These are phyloP conservation scores for Seriola dumerili DNA, from an alignment of 2,113 vertebrate species.

Conservation along the genomic window DNA sequence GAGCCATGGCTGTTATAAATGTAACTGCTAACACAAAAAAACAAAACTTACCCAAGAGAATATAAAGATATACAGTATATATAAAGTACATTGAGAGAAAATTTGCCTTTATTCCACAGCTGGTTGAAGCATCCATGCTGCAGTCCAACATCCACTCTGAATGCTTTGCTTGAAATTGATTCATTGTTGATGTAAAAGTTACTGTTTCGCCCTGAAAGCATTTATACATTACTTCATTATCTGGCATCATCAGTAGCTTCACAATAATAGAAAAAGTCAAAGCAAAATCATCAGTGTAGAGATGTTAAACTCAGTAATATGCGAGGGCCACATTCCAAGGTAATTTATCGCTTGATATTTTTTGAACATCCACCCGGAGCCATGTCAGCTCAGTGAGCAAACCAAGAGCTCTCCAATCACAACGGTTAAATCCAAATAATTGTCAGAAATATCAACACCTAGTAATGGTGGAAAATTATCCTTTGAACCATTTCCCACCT, in stretches of 20 bases:
- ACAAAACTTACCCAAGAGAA: not conserved
- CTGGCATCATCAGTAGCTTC: no score
- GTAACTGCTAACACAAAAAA: not conserved
- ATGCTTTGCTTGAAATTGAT: no score
- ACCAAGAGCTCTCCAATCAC: slow-evolving; percentile 2
- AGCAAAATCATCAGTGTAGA: no score
- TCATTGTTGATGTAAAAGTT: no score
- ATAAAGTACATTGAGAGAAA: not conserved
- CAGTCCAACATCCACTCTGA: no score
- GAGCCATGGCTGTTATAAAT: not conserved
- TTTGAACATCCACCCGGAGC: not conserved
- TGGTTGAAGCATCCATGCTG: no score
- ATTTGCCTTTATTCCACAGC: no score
- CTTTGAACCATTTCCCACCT: slow-evolving; percentile 24
- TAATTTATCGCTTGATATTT: not conserved
- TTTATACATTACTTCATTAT: no score
- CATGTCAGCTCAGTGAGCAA: not conserved
- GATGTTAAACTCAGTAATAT: no score
- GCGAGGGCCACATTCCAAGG: no score
- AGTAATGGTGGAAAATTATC: slow-evolving; percentile 7
- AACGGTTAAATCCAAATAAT: not conserved
- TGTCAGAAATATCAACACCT: slow-evolving; percentile 24
- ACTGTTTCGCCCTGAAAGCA: no score
- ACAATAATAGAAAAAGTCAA: no score
- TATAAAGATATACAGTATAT: not conserved